phyloP scores from a whole-genome alignment of 1,140 invertebrate genomes.

The Aphelinus atriplicis region DNA sequence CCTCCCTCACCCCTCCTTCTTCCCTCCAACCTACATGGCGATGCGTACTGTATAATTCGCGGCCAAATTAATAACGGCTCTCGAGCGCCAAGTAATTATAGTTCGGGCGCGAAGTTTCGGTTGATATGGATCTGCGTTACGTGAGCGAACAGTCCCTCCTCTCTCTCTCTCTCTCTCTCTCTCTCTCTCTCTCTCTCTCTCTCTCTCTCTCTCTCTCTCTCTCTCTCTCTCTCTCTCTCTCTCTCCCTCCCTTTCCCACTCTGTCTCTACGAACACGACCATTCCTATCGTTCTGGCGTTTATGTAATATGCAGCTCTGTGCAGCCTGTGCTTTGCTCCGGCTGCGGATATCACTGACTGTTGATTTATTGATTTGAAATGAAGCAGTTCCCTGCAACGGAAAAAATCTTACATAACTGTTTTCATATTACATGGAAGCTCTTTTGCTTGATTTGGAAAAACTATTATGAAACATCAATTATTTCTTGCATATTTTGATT shows the following conservation, averaged over 20 bases:
- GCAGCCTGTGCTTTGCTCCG: too few species aligned
- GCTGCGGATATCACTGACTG: too few species aligned
- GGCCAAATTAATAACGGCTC: constrained; percentile 19
- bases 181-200: constrained; percentile 2
- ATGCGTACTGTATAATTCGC: not conserved
- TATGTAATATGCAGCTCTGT: constrained; percentile 1
- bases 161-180: not conserved
- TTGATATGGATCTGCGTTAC: not conserved
- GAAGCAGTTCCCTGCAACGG: too few species aligned
- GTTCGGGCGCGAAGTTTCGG: not conserved
- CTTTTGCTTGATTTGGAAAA: too few species aligned
- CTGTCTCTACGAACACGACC: not conserved
- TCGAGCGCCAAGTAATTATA: not conserved
- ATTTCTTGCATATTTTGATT: too few species aligned
- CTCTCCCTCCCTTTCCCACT: constrained; percentile 10
- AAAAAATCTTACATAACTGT: too few species aligned
- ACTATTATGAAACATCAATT: too few species aligned
- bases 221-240: constrained; percentile 2
- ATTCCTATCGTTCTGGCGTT: not conserved
- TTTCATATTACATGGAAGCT: too few species aligned
- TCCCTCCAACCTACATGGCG: too few species aligned
- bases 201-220: constrained; percentile 24
- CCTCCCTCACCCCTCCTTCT: too few species aligned
- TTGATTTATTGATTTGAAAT: too few species aligned
- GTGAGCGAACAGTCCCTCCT: not conserved